phyloP scores from a whole-genome alignment of 2,888 invertebrate species.

The Odontomyia ornata region DNA sequence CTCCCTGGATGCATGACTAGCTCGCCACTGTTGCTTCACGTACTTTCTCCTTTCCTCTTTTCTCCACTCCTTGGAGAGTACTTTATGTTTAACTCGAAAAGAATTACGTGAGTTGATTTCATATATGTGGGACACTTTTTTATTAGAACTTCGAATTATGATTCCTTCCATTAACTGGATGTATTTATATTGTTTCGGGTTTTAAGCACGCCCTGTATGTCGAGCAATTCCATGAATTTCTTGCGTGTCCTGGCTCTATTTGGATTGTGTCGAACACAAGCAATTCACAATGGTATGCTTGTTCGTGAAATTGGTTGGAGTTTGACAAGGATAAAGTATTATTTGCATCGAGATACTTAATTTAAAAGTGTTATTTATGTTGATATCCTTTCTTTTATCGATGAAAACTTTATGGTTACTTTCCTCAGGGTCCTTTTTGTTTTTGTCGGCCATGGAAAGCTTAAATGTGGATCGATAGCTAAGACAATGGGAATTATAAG shows the following conservation, averaged over 20 bases:
- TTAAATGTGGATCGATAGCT: background rate
- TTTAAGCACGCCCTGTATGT: too few relatives aligned
- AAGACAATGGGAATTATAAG: background rate
- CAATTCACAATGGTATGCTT: background rate
- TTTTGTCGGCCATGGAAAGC: background rate
- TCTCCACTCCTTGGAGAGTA: too few relatives aligned
- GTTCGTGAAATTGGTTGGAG: background rate
- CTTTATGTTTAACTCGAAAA: too few relatives aligned
- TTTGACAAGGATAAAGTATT: background rate
- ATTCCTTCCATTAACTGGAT: background rate
- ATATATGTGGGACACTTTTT: background rate
- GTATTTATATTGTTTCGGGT: background rate
- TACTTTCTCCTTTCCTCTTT: too few relatives aligned
- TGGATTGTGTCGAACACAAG: background rate
- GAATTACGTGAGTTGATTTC: conserved; percentile 1
- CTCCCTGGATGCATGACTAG: too few relatives aligned
- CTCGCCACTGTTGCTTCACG: too few relatives aligned
- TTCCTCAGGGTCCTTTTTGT: background rate
- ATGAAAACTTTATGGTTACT: background rate
- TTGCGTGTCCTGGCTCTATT: conserved; percentile 2
- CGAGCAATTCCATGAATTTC: too few relatives aligned
- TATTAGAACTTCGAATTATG: background rate
- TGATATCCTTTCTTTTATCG: conserved; percentile 1
- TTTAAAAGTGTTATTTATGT: conserved; percentile 14
- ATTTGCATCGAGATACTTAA: background rate